Evolutionary conservation across 1,140 invertebrate genomes (phyloP).

Genomic region (Ptiloglossa arizonensis): DNA sequence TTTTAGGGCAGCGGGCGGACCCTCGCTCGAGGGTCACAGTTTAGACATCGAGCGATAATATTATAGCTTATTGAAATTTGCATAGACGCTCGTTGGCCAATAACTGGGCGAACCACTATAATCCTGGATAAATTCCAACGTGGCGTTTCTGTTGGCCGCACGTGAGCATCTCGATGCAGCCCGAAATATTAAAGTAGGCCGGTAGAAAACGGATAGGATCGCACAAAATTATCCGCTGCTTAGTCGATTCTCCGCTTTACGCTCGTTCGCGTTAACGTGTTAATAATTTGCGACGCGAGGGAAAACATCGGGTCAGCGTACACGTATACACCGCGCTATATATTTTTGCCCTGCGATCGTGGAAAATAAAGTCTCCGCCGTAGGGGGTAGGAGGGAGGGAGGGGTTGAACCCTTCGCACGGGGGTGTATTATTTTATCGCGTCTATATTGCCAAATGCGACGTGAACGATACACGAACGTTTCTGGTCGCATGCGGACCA

Average conservation of each 20-base stretch:
- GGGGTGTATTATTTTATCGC: conserved; percentile 40
- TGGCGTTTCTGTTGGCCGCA: conserved; percentile 46
- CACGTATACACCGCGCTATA: background rate
- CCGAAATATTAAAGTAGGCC: conserved; percentile 66
- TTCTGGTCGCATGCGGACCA: conserved; percentile 38
- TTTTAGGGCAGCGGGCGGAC: conserved; percentile 8
- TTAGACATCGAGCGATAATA: conserved; percentile 34
- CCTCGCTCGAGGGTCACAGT: conserved; percentile 11
- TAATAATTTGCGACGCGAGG: background rate
- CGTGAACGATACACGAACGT: conserved; percentile 42
- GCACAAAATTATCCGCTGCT: conserved; percentile 44
- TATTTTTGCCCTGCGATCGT: background rate
- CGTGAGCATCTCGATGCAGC: conserved; percentile 46
- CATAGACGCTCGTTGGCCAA: conserved; percentile 29
- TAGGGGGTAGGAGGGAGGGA: background rate
- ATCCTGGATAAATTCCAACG: conserved; percentile 63
- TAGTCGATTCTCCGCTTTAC: background rate
- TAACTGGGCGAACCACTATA: conserved; percentile 38
- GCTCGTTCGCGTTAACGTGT: background rate
- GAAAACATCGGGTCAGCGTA: background rate
- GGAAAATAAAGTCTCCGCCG: conserved; percentile 8
- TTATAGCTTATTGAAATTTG: conserved; percentile 51
- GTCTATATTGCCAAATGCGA: conserved; percentile 40
- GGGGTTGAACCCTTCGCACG: background rate
- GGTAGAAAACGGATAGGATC: conserved; percentile 50